Evolutionary conservation across 1,140 invertebrate genomes (phyloP).

Genomic region (Hyphantria cunea): DNA sequence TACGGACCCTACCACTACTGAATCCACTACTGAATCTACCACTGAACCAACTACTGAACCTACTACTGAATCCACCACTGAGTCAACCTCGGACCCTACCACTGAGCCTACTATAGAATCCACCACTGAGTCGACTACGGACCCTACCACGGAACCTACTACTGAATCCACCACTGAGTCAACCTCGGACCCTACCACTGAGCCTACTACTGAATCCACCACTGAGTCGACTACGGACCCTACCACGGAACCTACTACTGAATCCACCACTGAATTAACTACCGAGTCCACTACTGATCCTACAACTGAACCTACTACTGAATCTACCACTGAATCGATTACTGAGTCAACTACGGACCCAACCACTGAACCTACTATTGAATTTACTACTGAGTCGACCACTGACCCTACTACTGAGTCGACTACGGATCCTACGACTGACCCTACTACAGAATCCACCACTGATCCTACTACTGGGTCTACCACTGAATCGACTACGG

Average conservation of each 20-base stretch:
- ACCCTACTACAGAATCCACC: not conserved
- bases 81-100: not conserved
- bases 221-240: not conserved
- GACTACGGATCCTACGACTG: not conserved
- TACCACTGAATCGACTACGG: slow-evolving; percentile 1
- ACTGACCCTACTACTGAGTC: slow-evolving; percentile 1
- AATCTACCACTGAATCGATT: not conserved
- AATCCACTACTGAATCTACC: not conserved
- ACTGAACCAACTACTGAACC: slow-evolving; percentile 4
- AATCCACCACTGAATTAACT: not conserved
- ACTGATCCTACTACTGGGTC: slow-evolving; percentile 2
- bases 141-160: not conserved
- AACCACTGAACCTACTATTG: slow-evolving; percentile 5
- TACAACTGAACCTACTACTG: slow-evolving; percentile 9
- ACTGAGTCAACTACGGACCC: not conserved
- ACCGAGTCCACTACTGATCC: not conserved
- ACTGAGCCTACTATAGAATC: not conserved
- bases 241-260: not conserved
- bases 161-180: slow-evolving; percentile 14
- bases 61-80: not conserved
- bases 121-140: not conserved
- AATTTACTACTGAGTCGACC: slow-evolving; percentile 4
- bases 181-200: slow-evolving; percentile 1
- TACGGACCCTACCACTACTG: not conserved
- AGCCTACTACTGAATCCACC: not conserved